Evolutionary conservation across 2,113 vertebrate species (phyloP).

Genomic region (Arenaria interpres): DNA sequence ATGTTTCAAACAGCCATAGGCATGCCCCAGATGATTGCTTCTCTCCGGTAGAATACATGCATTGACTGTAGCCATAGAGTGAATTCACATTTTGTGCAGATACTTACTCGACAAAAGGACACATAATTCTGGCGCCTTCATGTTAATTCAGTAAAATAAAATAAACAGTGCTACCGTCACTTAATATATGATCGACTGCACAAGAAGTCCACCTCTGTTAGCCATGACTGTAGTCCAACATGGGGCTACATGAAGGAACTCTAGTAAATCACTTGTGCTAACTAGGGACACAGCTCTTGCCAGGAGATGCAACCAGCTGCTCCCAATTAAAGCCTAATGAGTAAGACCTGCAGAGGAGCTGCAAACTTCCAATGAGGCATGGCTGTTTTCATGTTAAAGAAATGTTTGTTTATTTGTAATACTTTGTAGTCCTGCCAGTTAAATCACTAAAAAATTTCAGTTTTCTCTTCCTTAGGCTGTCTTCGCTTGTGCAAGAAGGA

Average conservation of each 20-base stretch:
- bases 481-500: neutral
- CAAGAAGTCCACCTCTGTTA: neutral
- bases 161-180: neutral
- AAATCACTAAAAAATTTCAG: neutral
- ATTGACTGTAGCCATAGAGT: neutral
- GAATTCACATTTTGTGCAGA: neutral
- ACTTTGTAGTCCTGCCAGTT: neutral
- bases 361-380: neutral
- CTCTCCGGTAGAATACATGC: neutral
- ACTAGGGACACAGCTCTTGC: constrained; percentile 59
- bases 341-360: neutral
- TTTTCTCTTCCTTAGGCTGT: neutral
- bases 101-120: neutral
- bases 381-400: neutral
- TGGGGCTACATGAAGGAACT: neutral
- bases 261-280: constrained; percentile 75
- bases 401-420: neutral
- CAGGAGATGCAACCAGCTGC: neutral
- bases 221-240: neutral
- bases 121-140: neutral
- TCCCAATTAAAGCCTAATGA: constrained; percentile 6
- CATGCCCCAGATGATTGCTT: neutral
- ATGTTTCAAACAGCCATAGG: neutral
- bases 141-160: neutral
- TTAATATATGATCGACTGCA: neutral